Percentiles rank a stretch among this genome's conserved stretches.
Conservation (phyloP, 2,888 invertebrate species). For the Lithophane ornitopus region DNA sequence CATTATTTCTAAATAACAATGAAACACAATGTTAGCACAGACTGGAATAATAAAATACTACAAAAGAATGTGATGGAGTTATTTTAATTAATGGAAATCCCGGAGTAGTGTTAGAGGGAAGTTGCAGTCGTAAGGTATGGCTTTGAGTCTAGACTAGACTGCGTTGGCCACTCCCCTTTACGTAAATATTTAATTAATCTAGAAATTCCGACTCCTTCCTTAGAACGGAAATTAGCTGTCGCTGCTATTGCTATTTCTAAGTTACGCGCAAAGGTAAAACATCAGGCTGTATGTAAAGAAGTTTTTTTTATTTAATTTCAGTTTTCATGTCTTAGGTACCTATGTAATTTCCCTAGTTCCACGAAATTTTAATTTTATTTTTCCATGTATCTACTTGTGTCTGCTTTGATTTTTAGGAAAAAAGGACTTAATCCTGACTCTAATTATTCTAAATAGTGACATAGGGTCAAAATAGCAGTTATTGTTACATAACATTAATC, state of each 20-base stretch:
- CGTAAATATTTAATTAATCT: constrained; percentile 54
- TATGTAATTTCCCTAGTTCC: neutral
- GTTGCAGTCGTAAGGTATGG: constrained; percentile 16
- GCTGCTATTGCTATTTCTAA: neutral
- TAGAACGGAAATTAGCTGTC: constrained; percentile 26
- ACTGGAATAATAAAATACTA: constrained; percentile 28
- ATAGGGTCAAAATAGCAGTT: neutral
- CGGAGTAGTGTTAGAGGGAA: neutral
- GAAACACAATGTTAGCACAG: constrained; percentile 12
- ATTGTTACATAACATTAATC: neutral
- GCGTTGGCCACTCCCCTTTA: neutral
- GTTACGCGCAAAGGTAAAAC: constrained; percentile 3
- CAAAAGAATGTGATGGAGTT: constrained; percentile 23
- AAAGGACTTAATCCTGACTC: neutral
- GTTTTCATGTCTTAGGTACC: neutral
- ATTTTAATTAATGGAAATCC: constrained; percentile 46
- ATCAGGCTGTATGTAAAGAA: neutral
- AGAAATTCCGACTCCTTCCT: constrained; percentile 12
- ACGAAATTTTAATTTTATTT: neutral
- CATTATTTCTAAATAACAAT: constrained; percentile 34
- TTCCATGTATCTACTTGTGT: neutral
- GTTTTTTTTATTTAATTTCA: neutral
- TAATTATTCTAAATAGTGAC: neutral
- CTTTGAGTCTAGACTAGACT: constrained; percentile 52
- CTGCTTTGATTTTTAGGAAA: neutral